These are phyloP conservation scores for Drosophila parthenogenetica DNA, from an alignment of 2,888 invertebrate species.

Conservation along the genomic window DNA sequence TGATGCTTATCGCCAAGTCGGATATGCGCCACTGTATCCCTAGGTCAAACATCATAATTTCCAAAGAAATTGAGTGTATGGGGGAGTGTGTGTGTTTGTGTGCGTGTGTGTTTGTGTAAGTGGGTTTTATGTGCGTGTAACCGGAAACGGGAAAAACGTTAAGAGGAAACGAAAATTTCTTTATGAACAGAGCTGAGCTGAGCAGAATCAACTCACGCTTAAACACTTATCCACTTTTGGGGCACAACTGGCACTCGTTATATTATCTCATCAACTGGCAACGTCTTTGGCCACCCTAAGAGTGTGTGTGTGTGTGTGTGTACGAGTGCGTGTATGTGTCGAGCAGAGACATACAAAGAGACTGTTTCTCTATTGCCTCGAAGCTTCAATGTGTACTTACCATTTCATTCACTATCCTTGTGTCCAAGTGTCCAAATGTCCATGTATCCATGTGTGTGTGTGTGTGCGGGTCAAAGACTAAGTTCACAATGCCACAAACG, in stretches of 20 bases:
- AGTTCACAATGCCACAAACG: conserved; percentile 65
- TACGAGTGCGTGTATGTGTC: conserved; percentile 10
- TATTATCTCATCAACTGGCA: conserved; percentile 74
- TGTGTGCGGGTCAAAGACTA: conserved; percentile 68
- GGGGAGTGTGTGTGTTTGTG: conserved; percentile 11
- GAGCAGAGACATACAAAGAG: conserved; percentile 29
- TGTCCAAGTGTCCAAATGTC: conserved; percentile 1
- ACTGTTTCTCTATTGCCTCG: conserved; percentile 29
- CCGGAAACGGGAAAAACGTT: conserved; percentile 72
- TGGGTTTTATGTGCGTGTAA: conserved; percentile 56
- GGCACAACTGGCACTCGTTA: conserved; percentile 62
- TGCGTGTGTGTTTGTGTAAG: conserved; percentile 29
- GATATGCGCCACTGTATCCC: conserved; percentile 54
- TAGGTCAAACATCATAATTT: conserved; percentile 76
- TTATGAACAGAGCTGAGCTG: conserved; percentile 48
- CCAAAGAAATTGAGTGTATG: conserved; percentile 35
- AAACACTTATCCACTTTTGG: conserved; percentile 75
- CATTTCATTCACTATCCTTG: conserved; percentile 27
- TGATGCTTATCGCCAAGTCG: conserved; percentile 46
- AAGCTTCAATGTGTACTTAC: conserved; percentile 26
- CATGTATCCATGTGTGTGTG: conserved; percentile 1
- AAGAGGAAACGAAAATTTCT: conserved; percentile 70
- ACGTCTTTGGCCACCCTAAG: conserved; percentile 66
- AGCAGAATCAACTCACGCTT: conserved; percentile 62
- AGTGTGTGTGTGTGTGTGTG: conserved; percentile 39